phyloP scores from a whole-genome alignment of 2,113 vertebrate species.

The Telmatochromis sp. region DNA sequence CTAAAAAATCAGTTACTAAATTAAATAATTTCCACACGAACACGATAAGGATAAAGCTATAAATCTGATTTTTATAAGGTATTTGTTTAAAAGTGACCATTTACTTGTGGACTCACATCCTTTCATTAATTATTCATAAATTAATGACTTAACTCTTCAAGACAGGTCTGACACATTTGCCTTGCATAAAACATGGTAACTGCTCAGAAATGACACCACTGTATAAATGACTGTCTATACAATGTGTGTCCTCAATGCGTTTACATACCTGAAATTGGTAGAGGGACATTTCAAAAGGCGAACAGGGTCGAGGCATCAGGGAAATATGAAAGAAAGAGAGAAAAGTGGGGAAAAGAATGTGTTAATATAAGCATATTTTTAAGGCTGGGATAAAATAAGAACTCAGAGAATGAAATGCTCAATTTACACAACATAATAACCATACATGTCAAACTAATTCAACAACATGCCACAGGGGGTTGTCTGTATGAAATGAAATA shows the following conservation, averaged over 20 bases:
- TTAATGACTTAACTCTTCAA: neutral
- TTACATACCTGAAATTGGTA: slow-evolving; percentile 47
- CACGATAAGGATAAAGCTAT: neutral
- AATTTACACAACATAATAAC: slow-evolving; percentile 31
- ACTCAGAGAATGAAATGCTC: slow-evolving; percentile 16
- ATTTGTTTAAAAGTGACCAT: neutral
- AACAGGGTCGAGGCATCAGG: neutral
- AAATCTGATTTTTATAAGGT: neutral
- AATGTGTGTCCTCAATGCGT: neutral
- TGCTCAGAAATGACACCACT: neutral
- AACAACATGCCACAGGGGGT: slow-evolving; percentile 13
- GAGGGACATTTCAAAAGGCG: neutral
- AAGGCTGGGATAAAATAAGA: neutral
- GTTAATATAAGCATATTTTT: neutral
- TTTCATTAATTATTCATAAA: neutral
- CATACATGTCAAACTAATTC: slow-evolving; percentile 41
- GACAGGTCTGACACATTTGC: neutral
- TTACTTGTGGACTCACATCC: neutral
- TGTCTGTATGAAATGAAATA: slow-evolving; percentile 20
- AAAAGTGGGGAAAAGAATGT: neutral
- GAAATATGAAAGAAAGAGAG: slow-evolving; percentile 28
- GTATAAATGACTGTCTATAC: neutral
- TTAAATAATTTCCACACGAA: neutral
- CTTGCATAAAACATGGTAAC: neutral
- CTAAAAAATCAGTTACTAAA: neutral